phyloP scores from a whole-genome alignment of 2,888 invertebrate species.

The Pachycephus smyrnensis region DNA sequence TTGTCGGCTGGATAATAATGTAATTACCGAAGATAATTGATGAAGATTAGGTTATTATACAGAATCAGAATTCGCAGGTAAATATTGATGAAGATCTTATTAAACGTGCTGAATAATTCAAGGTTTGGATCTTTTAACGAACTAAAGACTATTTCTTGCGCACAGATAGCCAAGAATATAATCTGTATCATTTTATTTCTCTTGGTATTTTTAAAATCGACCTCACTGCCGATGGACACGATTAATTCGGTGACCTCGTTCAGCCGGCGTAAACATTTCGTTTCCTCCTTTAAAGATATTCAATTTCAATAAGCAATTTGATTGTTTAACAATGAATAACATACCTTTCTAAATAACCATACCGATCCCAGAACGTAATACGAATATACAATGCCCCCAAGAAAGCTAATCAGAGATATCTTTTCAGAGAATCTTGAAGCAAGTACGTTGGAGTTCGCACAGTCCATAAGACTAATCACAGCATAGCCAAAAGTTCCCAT shows the following conservation, averaged over 20 bases:
- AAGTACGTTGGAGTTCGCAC: background rate
- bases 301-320: background rate
- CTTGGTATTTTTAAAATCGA: background rate
- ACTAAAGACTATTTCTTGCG: no score
- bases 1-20: no score
- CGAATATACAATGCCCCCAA: background rate
- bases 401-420: accelerated
- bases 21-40: background rate
- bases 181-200: background rate
- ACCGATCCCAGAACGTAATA: background rate
- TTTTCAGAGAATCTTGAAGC: accelerated
- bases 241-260: background rate
- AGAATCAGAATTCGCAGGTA: background rate
- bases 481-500: background rate
- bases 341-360: background rate
- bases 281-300: background rate
- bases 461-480: background rate
- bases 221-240: background rate
- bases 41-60: background rate
- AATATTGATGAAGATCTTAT: accelerated
- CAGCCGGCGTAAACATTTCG: background rate
- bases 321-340: background rate
- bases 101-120: no score
- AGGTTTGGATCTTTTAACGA: no score
- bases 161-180: background rate